Base-by-base conservation (phyloP, 2,113 vertebrate species). In the Astur gentilis region DNA sequence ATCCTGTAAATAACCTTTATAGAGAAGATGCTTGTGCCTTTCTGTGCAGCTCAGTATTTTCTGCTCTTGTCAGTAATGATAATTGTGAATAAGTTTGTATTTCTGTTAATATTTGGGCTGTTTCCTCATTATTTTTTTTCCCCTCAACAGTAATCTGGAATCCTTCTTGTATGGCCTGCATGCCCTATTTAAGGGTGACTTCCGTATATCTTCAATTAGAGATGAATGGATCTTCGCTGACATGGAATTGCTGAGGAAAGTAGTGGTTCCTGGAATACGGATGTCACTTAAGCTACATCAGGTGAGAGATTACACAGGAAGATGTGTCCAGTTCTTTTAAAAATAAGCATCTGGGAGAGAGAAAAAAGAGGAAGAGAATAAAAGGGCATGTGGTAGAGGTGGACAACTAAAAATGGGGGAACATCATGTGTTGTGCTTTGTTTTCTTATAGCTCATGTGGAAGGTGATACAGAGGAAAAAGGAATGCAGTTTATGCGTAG, bases 181-280 rank as follows among this genome's bases (percentile, higher is more conserved):
- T 95, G 99, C 99, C 72, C 98, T 99, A 20, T 99, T 99, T 97
- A 99, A 99, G 95, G 99, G 99, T 93, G 99, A 99, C 96, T 99
- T 99, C 95, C 99, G 99, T 90, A 99, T 99, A 96, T 99, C 99
- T 49, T 99, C 99, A 19, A 98, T 99, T 69, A 98, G 99, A 93
- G 99, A 99, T 20, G 99, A 99, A 95, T 99, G 99, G 99, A 99
- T 99, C 97, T 99, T 99, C 93, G 99, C 99, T 34, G 99, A 99
- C 97, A 99, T 99, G 99, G 99, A 99, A 90, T 97, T 99, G 70
- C 98, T 99, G 88, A 99, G 99, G 97, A 99, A 99, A 95, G 99
- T 99, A 12, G 99, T 99, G 61, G 99, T 99, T 69, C 99, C 99
- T 84, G 99, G 99, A 97, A 99, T 99, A 95, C 98, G 99, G 54